Base-by-base conservation (phyloP, 2,797 vertebrate genomes). In the Phoxinus dragarum region DNA sequence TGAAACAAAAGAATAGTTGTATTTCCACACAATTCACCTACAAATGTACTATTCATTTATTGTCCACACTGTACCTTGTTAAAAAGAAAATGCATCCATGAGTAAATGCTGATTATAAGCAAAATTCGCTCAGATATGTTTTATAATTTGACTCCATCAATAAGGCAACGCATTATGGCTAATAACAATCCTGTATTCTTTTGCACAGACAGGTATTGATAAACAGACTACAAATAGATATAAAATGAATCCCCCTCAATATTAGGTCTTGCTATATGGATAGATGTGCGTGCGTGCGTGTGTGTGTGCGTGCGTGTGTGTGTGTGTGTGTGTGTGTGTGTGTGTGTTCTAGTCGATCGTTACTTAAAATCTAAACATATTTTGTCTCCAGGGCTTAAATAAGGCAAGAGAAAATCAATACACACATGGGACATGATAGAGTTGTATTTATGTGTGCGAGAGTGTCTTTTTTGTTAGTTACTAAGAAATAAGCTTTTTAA, bases 171-270 rank as follows among this genome's bases (percentile, higher is more conserved):
- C 56, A 80, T 80, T 72, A 80, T 85, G 54, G 52, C 77, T 80
- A 73, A 85, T 85, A 85, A 80, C 67, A 85, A 64, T 40, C 68
- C 6, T 80, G 68, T 66, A 40, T 64, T 73, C 42, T 85, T 87
- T 92, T 90, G 83, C 87, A 79, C 88, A 91, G 91, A 92, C 84
- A 90, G 78, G 88, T 90, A 88, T 87, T 86, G 86, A 90, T 85
- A 85, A 88, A 42, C 49, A 54, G 67, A 89, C 83, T 85, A 80
- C 87, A 80, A 36, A 72, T 73, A 38, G 67, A 75, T 85, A 89
- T 89, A 80, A 89, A 89, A 88, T 81, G 86, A 89, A 86, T 81
- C 84, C 16, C 11, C 34, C 56, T 74, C 76, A 74, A 84, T 87
- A 72, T 86, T 71, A 44, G 27, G n/a, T 49, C n/a, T 47, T 78